phyloP scores from a whole-genome alignment of 2,888 invertebrate species.

The Noctua comes region DNA sequence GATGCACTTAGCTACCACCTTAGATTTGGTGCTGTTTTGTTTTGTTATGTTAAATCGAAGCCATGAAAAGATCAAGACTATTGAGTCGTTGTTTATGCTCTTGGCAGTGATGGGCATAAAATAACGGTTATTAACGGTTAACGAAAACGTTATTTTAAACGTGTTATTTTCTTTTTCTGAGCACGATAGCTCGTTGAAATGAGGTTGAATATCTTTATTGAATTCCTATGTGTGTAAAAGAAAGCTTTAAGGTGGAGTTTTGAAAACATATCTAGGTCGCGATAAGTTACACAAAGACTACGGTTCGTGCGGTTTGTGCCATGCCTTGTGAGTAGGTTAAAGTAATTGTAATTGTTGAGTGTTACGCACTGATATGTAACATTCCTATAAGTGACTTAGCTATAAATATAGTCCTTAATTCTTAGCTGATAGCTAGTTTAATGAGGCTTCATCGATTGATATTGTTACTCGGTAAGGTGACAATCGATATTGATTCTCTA shows the following conservation, averaged over 20 bases:
- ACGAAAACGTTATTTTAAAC: conserved; percentile 17
- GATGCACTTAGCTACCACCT: conserved; percentile 24
- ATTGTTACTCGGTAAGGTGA: conserved; percentile 50
- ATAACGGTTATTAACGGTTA: conserved; percentile 39
- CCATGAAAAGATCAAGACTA: conserved; percentile 30
- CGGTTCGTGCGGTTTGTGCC: conserved; percentile 73
- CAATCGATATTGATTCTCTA: conserved; percentile 47
- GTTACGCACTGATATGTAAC: conserved; percentile 67
- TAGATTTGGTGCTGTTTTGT: conserved; percentile 7
- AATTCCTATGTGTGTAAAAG: conserved; percentile 72
- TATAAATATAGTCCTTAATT: conserved; percentile 62
- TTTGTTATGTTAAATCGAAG: not conserved
- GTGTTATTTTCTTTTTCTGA: conserved; percentile 11
- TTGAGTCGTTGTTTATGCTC: conserved; percentile 18
- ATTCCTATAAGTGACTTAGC: conserved; percentile 66
- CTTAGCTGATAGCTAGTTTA: conserved; percentile 51
- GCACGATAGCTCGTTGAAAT: conserved; percentile 21
- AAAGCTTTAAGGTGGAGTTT: conserved; percentile 81
- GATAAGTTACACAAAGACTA: conserved; percentile 64
- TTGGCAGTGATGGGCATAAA: conserved; percentile 36
- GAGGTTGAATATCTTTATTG: conserved; percentile 43
- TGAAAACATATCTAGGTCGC: conserved; percentile 79
- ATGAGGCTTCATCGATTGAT: conserved; percentile 53
- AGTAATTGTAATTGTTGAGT: conserved; percentile 59
- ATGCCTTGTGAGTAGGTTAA: conserved; percentile 74